A percentile compares a stretch with the other conserved stretches of the same genome.
Evolutionary conservation across 37 sponge, comb jelly and placozoan genomes (phyloP).

Genomic region (Spongilla lacustris): DNA sequence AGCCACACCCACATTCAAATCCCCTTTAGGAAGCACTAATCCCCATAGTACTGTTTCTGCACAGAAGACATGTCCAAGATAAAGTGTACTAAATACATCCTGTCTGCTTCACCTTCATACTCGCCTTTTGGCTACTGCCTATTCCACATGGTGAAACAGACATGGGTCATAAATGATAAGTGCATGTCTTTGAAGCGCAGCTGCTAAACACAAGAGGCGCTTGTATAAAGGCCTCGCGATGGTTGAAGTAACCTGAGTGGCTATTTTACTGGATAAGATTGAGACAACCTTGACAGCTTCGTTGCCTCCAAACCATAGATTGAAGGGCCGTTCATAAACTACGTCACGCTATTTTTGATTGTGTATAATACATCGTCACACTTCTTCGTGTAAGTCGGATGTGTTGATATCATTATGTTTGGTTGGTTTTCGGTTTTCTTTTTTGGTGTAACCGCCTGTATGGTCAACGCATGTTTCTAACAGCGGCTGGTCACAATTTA

Average conservation of each 20-base stretch:
- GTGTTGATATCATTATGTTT: background rate
- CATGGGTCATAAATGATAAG: background rate
- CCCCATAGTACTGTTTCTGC: constrained; percentile 95
- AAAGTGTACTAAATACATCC: constrained; percentile 1
- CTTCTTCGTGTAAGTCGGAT: constrained; percentile 1
- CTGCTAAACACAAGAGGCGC: background rate
- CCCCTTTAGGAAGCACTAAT: background rate
- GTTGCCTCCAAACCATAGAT: constrained; percentile 1
- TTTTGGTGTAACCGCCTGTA: background rate
- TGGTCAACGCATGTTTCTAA: background rate
- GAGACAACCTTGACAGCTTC: constrained; percentile 1
- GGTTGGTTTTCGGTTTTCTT: constrained; percentile 1
- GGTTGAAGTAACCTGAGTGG: background rate
- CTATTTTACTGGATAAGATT: background rate
- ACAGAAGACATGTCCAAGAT: constrained; percentile 90
- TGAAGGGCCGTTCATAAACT: background rate
- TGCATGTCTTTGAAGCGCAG: constrained; percentile 1
- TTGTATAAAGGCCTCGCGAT: background rate
- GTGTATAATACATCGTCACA: background rate
- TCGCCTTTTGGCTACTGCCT: background rate
- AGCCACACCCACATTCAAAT: constrained; percentile 1
- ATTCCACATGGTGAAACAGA: constrained; percentile 1
- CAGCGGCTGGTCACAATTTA: background rate
- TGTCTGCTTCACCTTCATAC: background rate
- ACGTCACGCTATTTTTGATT: background rate